phyloP scores from a whole-genome alignment of 2,888 invertebrate genomes.

The Neuroscelio doddi region DNA sequence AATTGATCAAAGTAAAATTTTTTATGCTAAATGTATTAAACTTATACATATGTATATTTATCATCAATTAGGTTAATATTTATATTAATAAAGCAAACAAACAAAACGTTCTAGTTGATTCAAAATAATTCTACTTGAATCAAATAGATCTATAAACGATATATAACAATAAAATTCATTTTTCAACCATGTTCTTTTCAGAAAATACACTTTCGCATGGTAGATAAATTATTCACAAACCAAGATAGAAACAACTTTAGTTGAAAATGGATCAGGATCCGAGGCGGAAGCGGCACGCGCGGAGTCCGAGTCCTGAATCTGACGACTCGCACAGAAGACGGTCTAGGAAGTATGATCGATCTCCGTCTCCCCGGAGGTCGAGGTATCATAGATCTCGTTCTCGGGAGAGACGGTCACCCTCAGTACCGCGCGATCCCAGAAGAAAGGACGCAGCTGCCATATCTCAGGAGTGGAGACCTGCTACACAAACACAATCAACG shows the following conservation, averaged over 20 bases:
- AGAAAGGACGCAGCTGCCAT: constrained; percentile 60
- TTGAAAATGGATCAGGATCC: constrained; percentile 38
- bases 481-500: constrained; percentile 47
- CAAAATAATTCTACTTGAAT: too few relatives aligned
- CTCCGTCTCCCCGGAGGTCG: constrained; percentile 63
- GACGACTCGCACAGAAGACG: constrained; percentile 65
- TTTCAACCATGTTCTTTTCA: not conserved
- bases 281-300: constrained; percentile 54
- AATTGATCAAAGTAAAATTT: too few relatives aligned
- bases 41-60: too few relatives aligned
- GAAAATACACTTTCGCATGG: not conserved
- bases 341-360: constrained; percentile 67
- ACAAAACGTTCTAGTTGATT: not conserved
- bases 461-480: constrained; percentile 63
- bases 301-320: constrained; percentile 67
- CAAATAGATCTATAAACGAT: too few relatives aligned
- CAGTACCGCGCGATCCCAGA: constrained; percentile 62
- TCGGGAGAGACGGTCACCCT: constrained; percentile 63
- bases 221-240: too few relatives aligned
- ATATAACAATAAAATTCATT: too few relatives aligned
- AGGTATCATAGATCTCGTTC: constrained; percentile 66
- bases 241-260: constrained; percentile 7
- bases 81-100: too few relatives aligned
- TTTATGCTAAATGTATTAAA: too few relatives aligned
- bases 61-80: too few relatives aligned